These are phyloP conservation scores for Brienomyrus brachyistius DNA, from an alignment of 2,113 vertebrate species.

Conservation along the genomic window DNA sequence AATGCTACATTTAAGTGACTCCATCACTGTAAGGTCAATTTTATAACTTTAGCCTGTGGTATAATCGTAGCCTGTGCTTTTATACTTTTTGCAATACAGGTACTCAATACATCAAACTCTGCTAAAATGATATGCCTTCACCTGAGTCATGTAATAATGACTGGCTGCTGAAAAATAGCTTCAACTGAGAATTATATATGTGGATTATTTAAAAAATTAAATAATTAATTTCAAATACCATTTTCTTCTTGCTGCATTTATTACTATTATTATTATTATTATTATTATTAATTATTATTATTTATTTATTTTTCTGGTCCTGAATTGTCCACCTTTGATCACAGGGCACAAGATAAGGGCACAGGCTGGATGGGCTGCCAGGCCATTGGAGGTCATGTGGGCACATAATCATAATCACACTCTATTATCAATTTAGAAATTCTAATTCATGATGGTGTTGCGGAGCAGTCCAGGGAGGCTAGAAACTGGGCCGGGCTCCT, in stretches of 20 bases:
- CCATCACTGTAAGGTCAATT: background rate
- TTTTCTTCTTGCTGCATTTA: background rate
- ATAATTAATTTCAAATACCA: background rate
- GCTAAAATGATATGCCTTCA: background rate
- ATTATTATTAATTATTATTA: no score
- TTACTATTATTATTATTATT: background rate
- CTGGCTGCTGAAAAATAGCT: background rate
- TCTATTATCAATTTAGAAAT: background rate
- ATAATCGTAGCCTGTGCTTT: background rate
- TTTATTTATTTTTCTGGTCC: no score
- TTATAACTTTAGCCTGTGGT: background rate
- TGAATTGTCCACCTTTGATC: background rate
- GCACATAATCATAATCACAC: background rate
- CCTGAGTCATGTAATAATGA: background rate
- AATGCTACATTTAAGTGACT: background rate
- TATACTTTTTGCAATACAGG: background rate
- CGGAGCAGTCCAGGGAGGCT: background rate
- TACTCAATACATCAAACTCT: background rate
- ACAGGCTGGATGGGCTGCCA: background rate
- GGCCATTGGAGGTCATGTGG: background rate
- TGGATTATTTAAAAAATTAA: background rate
- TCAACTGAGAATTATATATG: background rate
- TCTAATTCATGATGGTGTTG: background rate
- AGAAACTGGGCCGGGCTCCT: background rate
- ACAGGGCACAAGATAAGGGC: background rate